Percentiles rank a stretch among this genome's conserved stretches.
These are phyloP conservation scores for Copsychus sechellarum DNA, from an alignment of 2,113 vertebrate genomes.

Conservation along the genomic window DNA sequence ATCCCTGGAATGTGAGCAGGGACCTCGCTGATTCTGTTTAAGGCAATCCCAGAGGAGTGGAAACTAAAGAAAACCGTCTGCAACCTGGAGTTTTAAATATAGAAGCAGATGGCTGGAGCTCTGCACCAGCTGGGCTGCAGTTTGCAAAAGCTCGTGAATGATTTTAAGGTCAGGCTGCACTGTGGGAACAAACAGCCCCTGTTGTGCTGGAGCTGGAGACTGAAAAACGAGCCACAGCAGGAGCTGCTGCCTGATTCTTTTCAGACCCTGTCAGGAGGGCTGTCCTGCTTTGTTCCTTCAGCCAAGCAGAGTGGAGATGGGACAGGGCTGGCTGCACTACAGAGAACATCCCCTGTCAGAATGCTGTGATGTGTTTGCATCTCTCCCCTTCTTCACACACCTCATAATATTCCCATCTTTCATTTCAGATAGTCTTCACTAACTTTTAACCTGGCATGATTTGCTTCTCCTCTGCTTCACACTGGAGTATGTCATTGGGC, in stretches of 20 bases:
- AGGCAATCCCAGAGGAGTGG: not conserved
- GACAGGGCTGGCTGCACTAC: not conserved
- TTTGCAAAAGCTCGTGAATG: not conserved
- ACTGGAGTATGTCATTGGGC: not conserved
- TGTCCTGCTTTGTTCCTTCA: not conserved
- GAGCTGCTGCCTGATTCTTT: not conserved
- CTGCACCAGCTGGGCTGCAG: conserved; percentile 26
- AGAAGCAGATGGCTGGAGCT: conserved; percentile 2
- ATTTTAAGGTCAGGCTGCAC: conserved; percentile 44
- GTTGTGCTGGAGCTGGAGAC: not conserved
- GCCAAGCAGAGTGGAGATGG: not conserved
- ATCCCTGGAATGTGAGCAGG: not conserved
- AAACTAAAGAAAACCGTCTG: not conserved
- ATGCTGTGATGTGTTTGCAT: not conserved
- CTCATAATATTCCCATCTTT: not conserved
- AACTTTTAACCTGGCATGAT: not conserved
- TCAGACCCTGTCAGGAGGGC: not conserved
- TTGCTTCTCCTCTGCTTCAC: not conserved
- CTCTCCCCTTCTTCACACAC: not conserved
- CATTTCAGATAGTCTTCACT: not conserved
- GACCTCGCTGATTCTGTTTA: not conserved
- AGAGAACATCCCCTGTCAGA: not conserved
- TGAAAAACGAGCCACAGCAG: not conserved
- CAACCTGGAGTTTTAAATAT: conserved; percentile 55
- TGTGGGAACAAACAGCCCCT: conserved; percentile 41